Evolutionary conservation across 2,113 vertebrate species (phyloP), one percentile per base, ranked within the genome.

Genomic region (Muntiacus reevesi): DNA sequence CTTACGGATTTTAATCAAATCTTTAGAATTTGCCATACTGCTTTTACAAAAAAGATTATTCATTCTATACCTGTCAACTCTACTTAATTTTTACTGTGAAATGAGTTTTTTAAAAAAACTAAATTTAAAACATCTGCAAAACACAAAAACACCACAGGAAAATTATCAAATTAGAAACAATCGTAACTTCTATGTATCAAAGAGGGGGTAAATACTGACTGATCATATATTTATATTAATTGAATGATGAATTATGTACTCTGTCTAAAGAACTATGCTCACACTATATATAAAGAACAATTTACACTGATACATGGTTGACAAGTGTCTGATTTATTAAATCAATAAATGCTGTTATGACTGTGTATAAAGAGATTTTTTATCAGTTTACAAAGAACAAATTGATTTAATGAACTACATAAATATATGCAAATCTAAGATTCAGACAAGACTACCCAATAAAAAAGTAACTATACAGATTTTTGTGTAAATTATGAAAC

Each of bases 271-370:
- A 95, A 84, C 30, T 74, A 30, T 0, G 23, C 74, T 95, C 83
- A 74, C 2, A 52, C 59, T 33, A 54, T 57, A 71, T 71, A 23
- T 43, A 92, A 47, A 91, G 64, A 98, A 84, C 52, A 94, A 84
- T 93, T 67, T 94, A 93, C 21, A 81, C 17, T 36, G 93, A 92
- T 74, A 67, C 89, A 84, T 45, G 40, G 83, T 43, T 96, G 96
- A 89, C 60, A 93, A 82, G 21, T 40, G 2, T 43, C 47, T 95
- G 96, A 97, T 95, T 96, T 76, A 97, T 59, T 97, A 89, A 95
- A 92, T 95, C 95, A 92, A 87, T 94, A 97, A 88, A 60, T 84
- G 78, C 2, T 91, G 25, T 74, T 92, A 91, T 14, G 91, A 96
- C 97, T 95, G 82, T 52, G 3, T 17, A 10, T n/a, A 55, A 78